Evolutionary conservation across 2,113 vertebrate species (phyloP).

Genomic region (Choloepus hoffmanni): DNA sequence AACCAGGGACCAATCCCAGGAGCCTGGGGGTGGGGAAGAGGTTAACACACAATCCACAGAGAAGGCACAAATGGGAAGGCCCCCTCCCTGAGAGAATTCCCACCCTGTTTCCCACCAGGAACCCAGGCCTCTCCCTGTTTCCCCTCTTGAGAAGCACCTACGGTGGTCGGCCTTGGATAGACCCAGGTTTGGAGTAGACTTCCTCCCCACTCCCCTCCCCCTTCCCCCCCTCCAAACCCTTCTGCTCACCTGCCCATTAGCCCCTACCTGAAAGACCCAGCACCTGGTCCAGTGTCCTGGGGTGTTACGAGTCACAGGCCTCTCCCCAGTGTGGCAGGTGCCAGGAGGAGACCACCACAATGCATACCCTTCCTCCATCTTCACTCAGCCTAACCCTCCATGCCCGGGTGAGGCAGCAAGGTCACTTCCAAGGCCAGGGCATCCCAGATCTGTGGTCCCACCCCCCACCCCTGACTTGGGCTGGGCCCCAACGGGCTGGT

Average conservation of each 20-base stretch:
- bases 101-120: constrained; percentile 10
- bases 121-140: constrained; percentile 25
- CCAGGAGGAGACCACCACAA: neutral
- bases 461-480: neutral
- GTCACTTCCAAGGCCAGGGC: constrained; percentile 22
- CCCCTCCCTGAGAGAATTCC: constrained; percentile 20
- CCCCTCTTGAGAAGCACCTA: constrained; percentile 50
- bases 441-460: constrained; percentile 47
- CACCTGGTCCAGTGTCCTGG: neutral
- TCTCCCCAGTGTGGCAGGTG: neutral
- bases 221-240: neutral
- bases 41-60: constrained; percentile 70
- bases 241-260: constrained; percentile 65
- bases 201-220: neutral
- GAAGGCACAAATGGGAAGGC: constrained; percentile 68
- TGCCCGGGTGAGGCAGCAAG: neutral
- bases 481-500: neutral
- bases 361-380: neutral
- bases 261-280: constrained; percentile 10
- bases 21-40: constrained; percentile 1
- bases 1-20: constrained; percentile 39
- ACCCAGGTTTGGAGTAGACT: neutral
- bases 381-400: neutral
- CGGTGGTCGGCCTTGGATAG: neutral
- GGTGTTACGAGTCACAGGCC: constrained; percentile 49